Evolutionary conservation across 2,888 invertebrate genomes (phyloP).

Genomic region (Melieria omissa): DNA sequence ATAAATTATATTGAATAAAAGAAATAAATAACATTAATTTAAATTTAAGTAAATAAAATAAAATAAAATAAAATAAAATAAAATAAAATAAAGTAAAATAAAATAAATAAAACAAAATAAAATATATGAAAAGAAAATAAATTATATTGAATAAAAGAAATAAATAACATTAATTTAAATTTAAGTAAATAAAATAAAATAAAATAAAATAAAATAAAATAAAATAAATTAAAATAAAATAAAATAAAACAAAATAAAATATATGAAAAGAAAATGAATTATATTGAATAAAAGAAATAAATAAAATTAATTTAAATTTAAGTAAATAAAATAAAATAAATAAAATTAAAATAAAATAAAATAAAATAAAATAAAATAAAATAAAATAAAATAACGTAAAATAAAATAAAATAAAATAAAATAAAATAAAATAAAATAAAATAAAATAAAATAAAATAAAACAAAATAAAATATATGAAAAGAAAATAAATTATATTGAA

Average conservation of each 20-base stretch:
- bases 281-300: not conserved
- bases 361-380: not conserved
- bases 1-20: not conserved
- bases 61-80: not conserved
- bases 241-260: not conserved
- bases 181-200: not conserved
- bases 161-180: too few species aligned
- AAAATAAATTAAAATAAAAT: conserved; percentile 1
- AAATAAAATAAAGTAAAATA: not conserved
- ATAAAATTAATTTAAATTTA: not conserved
- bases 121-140: too few species aligned
- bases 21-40: too few species aligned
- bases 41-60: not conserved
- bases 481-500: not conserved
- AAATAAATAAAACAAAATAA: not conserved
- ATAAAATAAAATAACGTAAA: too few species aligned
- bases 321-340: not conserved
- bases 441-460: not conserved
- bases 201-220: not conserved
- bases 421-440: not conserved
- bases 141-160: not conserved
- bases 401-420: not conserved
- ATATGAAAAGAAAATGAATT: not conserved
- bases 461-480: too few species aligned
- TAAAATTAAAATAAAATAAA: too few species aligned